Base-by-base conservation (phyloP, 1,140 invertebrate genomes). In the Anastrepha obliqua region DNA sequence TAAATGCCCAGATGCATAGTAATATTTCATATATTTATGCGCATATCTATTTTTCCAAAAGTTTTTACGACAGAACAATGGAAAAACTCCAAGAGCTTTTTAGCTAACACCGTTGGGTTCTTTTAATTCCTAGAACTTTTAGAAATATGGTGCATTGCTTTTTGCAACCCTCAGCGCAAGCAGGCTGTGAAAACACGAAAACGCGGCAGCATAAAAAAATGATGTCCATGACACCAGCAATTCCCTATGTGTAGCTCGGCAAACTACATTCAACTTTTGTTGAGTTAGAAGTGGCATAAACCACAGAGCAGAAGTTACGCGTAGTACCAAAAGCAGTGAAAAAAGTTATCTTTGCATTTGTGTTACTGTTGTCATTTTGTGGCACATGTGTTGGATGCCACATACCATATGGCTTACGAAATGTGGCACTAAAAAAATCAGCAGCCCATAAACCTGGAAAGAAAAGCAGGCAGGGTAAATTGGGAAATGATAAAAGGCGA, bases 321-420 rank as follows among this genome's bases (percentile, higher is more conserved):
- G 39, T 44, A n/a, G 39, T 29, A 39, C 29, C 9, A 20, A 74
- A 47, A 74, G 5, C 51, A 74, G 9, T 2, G 17, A 74, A 47
- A 74, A 74, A 55, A 55, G 15, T 74, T 44, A 3, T 7, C 17
- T 74, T 74, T 74, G 15, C 13, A 39, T 44, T 74, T 74, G 15
- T n/a, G 1, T n/a, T 17, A 62, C 6, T 13, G 4, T 39, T 5
- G 29, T 5, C 67, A 74, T n/a, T 74, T 44, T 74, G 42, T 42
- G 67, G 67, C 67, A 74, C 67, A 74, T 74, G 67, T 74, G 67
- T 74, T 74, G 67, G 3, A 74, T 74, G 67, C 67, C 67, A 74
- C 67, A 74, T 39, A 17, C 44, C 67, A 74, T 39, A 17, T 74
- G 67, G 67, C 44, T n/a, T 11, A 67, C 9, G 13, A 11, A 9